Base-by-base conservation (phyloP, 2,888 invertebrate genomes). In the Pristionchus fissidentatus region DNA sequence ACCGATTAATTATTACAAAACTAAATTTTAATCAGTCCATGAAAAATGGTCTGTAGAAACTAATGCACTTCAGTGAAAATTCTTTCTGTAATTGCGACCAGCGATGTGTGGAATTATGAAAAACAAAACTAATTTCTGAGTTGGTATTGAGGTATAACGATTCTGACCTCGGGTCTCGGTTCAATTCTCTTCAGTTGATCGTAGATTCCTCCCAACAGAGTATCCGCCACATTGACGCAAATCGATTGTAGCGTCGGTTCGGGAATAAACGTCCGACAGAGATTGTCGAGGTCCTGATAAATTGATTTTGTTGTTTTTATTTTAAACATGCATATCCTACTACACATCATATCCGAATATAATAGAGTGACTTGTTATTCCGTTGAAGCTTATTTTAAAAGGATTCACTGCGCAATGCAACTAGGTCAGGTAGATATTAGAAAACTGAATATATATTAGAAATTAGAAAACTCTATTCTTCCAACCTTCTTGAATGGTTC, bases 401-500 rank as follows among this genome's bases (percentile, higher is more conserved):
- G 15, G 22, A 55, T 46, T 10, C 46, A 46, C 7, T 46, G 15
- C 46, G n/a, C 46, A 46, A 15, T 46, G 46, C 7, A 46, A 46
- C 46, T n/a, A n/a, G n/a, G 46, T 46, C 15, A 46, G 46, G 8
- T 7, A 46, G 15, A 10, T 15, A 46, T 7, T 10, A 46, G 46
- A 46, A 15, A 46, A 46, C 46, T 10, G 46, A 46, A 57, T 15
- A n/a, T 15, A 57, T 10, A n/a, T 57, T 2, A 57, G 13, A 62
- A 62, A 35, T 35, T 13, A 35, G 13, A 15, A 35, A 62, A 35
- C 32, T 35, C 1, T 62, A 8, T 60, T 26, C 8, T 26, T 7
- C 32, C 49, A n/a, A 85, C 87, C 84, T 86, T 77, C 35, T 75
- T 83, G 60, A 83, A 62, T 3, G 83, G 46, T 49, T 83, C 60